A percentile compares a stretch with the other conserved stretches of the same genome.
phyloP scores from a whole-genome alignment of 2,113 vertebrate genomes.

The Mormoops blainvillei region DNA sequence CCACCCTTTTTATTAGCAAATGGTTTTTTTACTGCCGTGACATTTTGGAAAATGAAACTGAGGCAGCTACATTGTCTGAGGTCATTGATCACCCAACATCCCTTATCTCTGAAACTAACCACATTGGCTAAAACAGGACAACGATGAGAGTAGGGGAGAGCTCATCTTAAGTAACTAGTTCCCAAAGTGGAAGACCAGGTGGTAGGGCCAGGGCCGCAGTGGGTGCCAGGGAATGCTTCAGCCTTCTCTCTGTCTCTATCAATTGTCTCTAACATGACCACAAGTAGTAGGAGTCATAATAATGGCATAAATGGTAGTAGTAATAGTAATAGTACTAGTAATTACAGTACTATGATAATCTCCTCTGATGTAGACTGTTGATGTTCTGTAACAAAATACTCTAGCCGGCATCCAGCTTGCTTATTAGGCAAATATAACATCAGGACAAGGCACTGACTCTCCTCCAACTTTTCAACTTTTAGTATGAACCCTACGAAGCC shows the following conservation, averaged over 20 bases:
- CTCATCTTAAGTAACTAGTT: background rate
- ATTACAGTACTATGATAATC: background rate
- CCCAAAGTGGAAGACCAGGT: background rate
- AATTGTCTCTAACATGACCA: background rate
- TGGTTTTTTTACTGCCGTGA: background rate
- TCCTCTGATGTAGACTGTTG: background rate
- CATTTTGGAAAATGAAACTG: constrained; percentile 4
- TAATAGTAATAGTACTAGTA: background rate
- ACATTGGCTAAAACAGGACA: background rate
- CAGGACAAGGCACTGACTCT: background rate
- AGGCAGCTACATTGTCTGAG: background rate
- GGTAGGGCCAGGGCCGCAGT: too few species aligned
- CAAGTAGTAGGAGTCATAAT: background rate
- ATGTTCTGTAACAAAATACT: background rate
- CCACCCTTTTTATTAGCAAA: background rate
- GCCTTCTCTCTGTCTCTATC: background rate
- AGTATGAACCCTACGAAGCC: background rate
- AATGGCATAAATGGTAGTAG: background rate
- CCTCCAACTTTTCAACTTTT: background rate
- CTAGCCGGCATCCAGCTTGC: background rate
- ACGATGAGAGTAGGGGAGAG: background rate
- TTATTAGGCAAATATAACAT: background rate
- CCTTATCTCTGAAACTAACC: background rate
- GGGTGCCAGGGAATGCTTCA: background rate
- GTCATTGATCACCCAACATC: background rate